These are phyloP conservation scores for Embidobia sp. DNA, from an alignment of 2,888 invertebrate genomes.

Conservation along the genomic window DNA sequence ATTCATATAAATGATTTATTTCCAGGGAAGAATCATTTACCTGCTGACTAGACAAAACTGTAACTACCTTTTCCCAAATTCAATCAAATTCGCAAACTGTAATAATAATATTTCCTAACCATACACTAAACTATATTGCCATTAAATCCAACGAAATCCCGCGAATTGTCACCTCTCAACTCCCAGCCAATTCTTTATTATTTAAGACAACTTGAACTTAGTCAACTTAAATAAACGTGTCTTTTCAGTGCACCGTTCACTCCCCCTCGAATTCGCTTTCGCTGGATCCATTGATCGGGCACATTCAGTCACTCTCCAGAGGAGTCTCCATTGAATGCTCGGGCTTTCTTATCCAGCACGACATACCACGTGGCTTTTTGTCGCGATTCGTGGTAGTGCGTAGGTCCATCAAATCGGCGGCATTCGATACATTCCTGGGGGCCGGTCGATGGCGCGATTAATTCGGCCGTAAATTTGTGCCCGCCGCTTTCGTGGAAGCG, in stretches of 20 bases:
- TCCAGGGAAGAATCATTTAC: too few species aligned
- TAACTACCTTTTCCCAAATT: too few species aligned
- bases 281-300: conserved; percentile 39
- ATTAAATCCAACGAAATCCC: too few species aligned
- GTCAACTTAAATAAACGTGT: too few species aligned
- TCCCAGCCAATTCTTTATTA: too few species aligned
- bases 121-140: too few species aligned
- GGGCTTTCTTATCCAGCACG: conserved; percentile 8
- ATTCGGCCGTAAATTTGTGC: conserved; percentile 80
- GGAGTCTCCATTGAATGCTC: conserved; percentile 22
- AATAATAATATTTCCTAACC: too few species aligned
- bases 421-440: conserved; percentile 18
- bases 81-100: too few species aligned
- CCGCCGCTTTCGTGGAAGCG: conserved; percentile 75
- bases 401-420: conserved; percentile 30
- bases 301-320: conserved; percentile 44
- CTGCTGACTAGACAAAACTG: too few species aligned
- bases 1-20: too few species aligned
- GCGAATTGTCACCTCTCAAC: too few species aligned
- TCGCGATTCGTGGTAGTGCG: conserved; percentile 3
- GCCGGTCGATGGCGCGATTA: conserved; percentile 78
- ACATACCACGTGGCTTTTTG: conserved; percentile 24
- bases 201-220: too few species aligned
- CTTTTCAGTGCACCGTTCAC: conserved; percentile 5
- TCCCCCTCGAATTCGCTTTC: conserved; percentile 30